Percentiles rank a stretch among this genome's conserved stretches.
These are phyloP conservation scores for Tinamus major DNA, from an alignment of 2,797 vertebrate species.

Conservation along the genomic window DNA sequence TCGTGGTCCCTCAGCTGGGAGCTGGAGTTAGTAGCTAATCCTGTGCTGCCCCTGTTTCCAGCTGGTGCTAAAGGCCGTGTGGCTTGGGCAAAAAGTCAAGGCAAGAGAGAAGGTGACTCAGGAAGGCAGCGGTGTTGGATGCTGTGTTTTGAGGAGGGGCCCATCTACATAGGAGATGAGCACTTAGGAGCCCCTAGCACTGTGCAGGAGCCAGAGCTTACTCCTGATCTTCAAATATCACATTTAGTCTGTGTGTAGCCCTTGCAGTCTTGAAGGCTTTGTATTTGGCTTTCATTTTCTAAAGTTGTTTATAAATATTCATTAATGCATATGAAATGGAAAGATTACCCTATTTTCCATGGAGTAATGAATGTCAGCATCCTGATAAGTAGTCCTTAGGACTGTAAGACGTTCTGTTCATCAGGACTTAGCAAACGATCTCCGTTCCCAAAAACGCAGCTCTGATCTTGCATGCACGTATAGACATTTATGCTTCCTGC, in stretches of 20 bases:
- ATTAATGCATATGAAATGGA: not conserved
- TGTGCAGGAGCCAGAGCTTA: not conserved
- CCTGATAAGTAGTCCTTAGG: not conserved
- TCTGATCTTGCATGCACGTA: not conserved
- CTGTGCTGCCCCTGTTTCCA: not conserved
- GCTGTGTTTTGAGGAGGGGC: not conserved
- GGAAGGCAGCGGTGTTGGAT: not conserved
- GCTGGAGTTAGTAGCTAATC: not conserved
- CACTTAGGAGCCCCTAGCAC: not conserved
- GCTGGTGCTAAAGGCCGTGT: not conserved
- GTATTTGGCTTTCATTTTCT: not conserved
- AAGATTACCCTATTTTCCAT: not conserved
- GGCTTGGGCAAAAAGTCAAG: not conserved
- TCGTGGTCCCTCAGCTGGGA: not conserved
- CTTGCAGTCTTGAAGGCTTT: not conserved
- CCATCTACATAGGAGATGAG: not conserved
- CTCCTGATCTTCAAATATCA: not conserved
- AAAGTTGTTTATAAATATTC: conserved; percentile 19
- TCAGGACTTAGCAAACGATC: not conserved
- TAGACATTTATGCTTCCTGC: not conserved
- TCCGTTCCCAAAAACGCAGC: not conserved
- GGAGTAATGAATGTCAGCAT: not conserved
- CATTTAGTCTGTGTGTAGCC: rapidly evolving
- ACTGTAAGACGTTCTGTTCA: not conserved
- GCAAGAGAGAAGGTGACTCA: not conserved